A percentile compares a stretch with the other conserved stretches of the same genome.
Evolutionary conservation across 2,797 vertebrate species (phyloP).

Genomic region (Hephaestus fuliginosus): DNA sequence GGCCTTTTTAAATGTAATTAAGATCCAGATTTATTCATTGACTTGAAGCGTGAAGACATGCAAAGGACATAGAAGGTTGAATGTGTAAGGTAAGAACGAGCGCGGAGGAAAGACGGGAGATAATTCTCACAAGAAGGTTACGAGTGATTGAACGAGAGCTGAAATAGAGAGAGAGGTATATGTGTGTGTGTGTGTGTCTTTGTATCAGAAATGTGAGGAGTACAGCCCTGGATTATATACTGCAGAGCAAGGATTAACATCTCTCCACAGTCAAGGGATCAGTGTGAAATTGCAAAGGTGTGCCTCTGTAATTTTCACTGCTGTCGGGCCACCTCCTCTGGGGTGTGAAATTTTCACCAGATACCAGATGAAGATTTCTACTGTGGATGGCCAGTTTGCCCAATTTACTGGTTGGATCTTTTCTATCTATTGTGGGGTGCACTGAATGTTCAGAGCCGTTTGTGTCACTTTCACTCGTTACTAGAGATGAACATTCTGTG

Average conservation of each 20-base stretch:
- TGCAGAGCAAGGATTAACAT: conserved; percentile 55
- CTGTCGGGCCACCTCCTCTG: conserved; percentile 27
- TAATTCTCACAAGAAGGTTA: conserved; percentile 44
- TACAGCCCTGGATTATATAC: conserved; percentile 41
- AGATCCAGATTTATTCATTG: conserved; percentile 65
- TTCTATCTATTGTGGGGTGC: background rate
- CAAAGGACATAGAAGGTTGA: conserved; percentile 67
- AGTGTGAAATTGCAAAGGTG: conserved; percentile 63
- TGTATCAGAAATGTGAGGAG: conserved; percentile 20
- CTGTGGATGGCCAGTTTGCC: background rate
- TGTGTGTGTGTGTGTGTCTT: conserved; percentile 19
- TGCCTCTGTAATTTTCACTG: conserved; percentile 39
- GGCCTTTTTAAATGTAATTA: conserved; percentile 74
- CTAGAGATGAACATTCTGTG: background rate
- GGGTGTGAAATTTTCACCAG: conserved; percentile 40
- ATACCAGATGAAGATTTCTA: conserved; percentile 18
- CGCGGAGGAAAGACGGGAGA: background rate
- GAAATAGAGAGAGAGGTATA: conserved; percentile 15
- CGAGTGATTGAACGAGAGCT: conserved; percentile 27
- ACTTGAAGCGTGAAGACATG: conserved; percentile 51
- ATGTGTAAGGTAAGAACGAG: conserved; percentile 12
- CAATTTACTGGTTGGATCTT: background rate
- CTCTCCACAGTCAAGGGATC: conserved; percentile 54
- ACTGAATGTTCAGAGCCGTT: background rate
- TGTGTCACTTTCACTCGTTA: background rate